phyloP scores from a whole-genome alignment of 2,888 invertebrate species.

The Coleophora flavipennella region DNA sequence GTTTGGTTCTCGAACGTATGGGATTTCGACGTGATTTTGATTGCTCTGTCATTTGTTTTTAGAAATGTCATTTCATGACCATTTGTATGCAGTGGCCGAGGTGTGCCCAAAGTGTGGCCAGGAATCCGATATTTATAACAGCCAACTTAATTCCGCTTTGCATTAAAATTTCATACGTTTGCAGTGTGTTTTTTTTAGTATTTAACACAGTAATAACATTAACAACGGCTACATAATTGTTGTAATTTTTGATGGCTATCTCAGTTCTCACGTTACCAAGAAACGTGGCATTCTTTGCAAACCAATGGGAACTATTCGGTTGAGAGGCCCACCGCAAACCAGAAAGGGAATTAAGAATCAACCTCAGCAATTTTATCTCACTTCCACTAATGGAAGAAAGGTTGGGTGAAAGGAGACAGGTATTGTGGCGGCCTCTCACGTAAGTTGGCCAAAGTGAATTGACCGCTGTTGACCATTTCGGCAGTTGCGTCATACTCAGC shows the following conservation, averaged over 20 bases:
- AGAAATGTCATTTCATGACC: too few relatives aligned
- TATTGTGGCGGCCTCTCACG: constrained; percentile 34
- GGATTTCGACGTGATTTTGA: too few relatives aligned
- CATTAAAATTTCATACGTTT: neutral
- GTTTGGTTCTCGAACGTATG: too few relatives aligned
- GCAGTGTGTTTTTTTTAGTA: neutral
- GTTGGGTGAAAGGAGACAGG: constrained; percentile 33
- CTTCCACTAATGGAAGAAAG: constrained; percentile 20
- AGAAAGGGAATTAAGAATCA: constrained; percentile 26
- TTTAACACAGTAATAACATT: neutral
- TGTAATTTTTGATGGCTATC: neutral
- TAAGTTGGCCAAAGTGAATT: constrained; percentile 72
- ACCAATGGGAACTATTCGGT: constrained; percentile 15
- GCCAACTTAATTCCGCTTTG: too few relatives aligned
- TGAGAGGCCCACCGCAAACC: constrained; percentile 36
- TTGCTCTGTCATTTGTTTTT: too few relatives aligned
- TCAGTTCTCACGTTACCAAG: constrained; percentile 1
- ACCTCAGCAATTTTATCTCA: constrained; percentile 23
- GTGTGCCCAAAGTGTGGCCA: too few relatives aligned
- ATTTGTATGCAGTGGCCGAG: too few relatives aligned
- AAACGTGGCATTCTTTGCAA: constrained; percentile 11
- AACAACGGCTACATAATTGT: neutral
- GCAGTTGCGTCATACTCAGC: constrained; percentile 55
- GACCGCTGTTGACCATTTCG: constrained; percentile 67
- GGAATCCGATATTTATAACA: too few relatives aligned